Conservation (phyloP, 2,113 vertebrate species). For the Psittacula cyanocephala region DNA sequence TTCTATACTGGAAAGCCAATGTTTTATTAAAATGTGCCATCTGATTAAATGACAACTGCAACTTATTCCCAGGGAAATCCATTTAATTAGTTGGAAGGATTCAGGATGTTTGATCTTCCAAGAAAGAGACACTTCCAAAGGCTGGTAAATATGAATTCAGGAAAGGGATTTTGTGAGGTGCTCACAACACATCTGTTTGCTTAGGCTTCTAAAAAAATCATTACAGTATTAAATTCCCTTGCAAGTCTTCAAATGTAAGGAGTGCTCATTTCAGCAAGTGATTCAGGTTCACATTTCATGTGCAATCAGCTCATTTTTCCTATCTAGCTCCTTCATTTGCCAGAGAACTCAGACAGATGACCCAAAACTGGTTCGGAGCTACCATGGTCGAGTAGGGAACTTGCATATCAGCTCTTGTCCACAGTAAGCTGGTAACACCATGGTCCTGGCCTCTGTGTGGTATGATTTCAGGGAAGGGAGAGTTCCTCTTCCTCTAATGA, state of each 20-base stretch:
- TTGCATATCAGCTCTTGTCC: neutral
- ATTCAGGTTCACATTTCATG: neutral
- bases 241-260: neutral
- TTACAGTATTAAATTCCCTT: neutral
- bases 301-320: neutral
- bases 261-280: neutral
- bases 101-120: conserved; percentile 17
- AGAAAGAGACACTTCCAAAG: neutral
- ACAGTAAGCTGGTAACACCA: neutral
- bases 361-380: neutral
- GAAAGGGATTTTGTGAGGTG: neutral
- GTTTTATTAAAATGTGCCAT: neutral
- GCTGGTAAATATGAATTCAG: neutral
- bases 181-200: neutral
- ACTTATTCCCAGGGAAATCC: conserved; percentile 2
- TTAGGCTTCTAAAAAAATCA: conserved; percentile 4
- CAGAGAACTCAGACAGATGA: neutral
- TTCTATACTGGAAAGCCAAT: neutral
- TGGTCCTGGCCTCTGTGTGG: neutral
- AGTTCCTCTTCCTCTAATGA: neutral
- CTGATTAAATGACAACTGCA: conserved; percentile 23
- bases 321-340: neutral
- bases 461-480: neutral
- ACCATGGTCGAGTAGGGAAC: neutral
- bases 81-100: conserved; percentile 32